Base-by-base conservation (phyloP, 64 coral and sea anemone species). In the Montipora cactus region DNA sequence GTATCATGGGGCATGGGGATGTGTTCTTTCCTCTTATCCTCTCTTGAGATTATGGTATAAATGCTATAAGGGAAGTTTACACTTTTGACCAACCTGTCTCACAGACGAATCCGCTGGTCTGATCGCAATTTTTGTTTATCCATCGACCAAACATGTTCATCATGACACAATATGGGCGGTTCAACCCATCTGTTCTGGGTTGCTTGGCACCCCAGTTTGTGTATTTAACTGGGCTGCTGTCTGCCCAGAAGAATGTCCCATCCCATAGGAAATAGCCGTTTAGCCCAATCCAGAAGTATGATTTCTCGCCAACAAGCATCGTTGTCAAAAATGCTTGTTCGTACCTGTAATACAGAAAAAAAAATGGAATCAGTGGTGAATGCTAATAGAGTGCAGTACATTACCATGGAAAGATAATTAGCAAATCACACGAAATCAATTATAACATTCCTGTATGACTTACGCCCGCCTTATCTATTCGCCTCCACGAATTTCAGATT, bases 301-400 rank as follows among this genome's bases (percentile, higher is more conserved):
- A 66, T 15, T 92, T 49, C 11, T 71, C 25, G 14, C 21, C 70
- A n/a, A 44, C 67, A 19, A 97, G 75, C 44, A 91, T 59, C n/a
- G 47, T 89, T 13, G 80, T 88, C 18, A 99, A 91, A 77, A 96
- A 99, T 14, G 98, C 95, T 47, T 96, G 95, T 84, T 99, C 98
- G 74, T 94, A 92, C 75, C 98, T 99, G 81, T 10, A 50, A 59
- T 57, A 57, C 53, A 11, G n/a, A 5, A 52, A 37, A 25, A 88
- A 66, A 23, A 59, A 1, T n/a, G 68, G 28, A 71, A 21, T 66
- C 11, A 4, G 1, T 15, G 4, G 11, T 15, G 15, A 66, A 8
- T 15, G 11, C 15, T 37, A 37, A 37, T 37, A 37, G 28, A 37
- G 28, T 37, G 28, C 28, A 37, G 28, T 37, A 37, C 28, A 37